These are phyloP conservation scores for Cosmorhoe ocellata DNA, from an alignment of 2,888 invertebrate species.

Conservation along the genomic window DNA sequence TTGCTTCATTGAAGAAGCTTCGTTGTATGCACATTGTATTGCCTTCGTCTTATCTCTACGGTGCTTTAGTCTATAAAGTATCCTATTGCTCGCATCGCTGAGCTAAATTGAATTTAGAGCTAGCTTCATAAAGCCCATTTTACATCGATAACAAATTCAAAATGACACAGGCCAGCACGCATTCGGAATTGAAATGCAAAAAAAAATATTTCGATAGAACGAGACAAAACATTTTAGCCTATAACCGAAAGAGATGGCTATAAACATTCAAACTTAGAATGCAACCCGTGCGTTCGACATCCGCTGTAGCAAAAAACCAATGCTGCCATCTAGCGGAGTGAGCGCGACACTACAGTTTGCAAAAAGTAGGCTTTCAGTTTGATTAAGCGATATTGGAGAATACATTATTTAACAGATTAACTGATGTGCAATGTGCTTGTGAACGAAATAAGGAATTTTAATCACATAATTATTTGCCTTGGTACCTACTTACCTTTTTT, in stretches of 20 bases:
- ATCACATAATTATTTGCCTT: too few relatives aligned
- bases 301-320: constrained; percentile 71
- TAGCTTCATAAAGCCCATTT: constrained; percentile 1
- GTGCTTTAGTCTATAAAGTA: too few relatives aligned
- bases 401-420: constrained; percentile 34
- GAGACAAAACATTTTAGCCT: constrained; percentile 54
- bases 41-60: too few relatives aligned
- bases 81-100: neutral
- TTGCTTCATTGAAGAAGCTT: too few relatives aligned
- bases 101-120: neutral
- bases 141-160: neutral
- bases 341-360: constrained; percentile 53
- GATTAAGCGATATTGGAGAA: constrained; percentile 34
- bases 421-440: constrained; percentile 20
- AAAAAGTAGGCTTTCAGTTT: constrained; percentile 29
- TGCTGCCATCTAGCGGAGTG: constrained; percentile 67
- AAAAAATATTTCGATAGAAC: constrained; percentile 68
- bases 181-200: constrained; percentile 79
- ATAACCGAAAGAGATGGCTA: constrained; percentile 55
- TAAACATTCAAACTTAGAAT: constrained; percentile 75
- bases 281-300: constrained; percentile 80
- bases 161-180: constrained; percentile 37
- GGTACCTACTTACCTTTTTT: too few relatives aligned
- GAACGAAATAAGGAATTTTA: constrained; percentile 12
- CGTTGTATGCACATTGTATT: too few relatives aligned